Percentiles rank a stretch among this genome's conserved stretches.
These are phyloP conservation scores for Zaprionus camerounensis DNA, from an alignment of 1,140 invertebrate species.

Conservation along the genomic window DNA sequence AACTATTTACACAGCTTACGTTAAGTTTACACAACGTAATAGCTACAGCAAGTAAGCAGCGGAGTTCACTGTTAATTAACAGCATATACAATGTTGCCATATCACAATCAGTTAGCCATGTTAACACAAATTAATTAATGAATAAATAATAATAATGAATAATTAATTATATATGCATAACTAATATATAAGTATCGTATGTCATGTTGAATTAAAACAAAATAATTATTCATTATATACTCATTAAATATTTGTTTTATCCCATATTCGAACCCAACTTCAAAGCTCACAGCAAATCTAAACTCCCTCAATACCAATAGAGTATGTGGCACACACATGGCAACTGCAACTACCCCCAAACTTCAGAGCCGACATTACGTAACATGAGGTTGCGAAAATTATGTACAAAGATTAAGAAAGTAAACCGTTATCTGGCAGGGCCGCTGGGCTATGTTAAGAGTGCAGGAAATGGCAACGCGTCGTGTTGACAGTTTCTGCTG, in stretches of 20 bases:
- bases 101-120: no score
- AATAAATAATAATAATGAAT: not conserved
- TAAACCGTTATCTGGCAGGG: conserved; percentile 71
- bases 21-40: no score
- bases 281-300: not conserved
- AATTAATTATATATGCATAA: not conserved
- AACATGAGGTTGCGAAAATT: conserved; percentile 73
- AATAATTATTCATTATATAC: not conserved
- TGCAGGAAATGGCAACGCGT: conserved; percentile 18
- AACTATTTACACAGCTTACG: no score
- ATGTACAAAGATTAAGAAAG: conserved; percentile 80
- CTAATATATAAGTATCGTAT: not conserved
- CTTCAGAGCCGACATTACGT: conserved; percentile 40
- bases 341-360: conserved; percentile 15
- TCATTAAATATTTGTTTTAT: not conserved
- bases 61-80: no score
- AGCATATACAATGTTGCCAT: no score
- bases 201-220: not conserved
- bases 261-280: not conserved
- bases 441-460: conserved; percentile 47
- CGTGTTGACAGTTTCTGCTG: conserved; percentile 71
- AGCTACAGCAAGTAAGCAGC: no score
- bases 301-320: conserved; percentile 4
- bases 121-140: not conserved
- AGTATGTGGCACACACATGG: conserved; percentile 4